Percentiles rank a stretch among this genome's conserved stretches.
phyloP scores from a whole-genome alignment of 53 echinoderm and acorn worm genomes.

The Henricia sp. region DNA sequence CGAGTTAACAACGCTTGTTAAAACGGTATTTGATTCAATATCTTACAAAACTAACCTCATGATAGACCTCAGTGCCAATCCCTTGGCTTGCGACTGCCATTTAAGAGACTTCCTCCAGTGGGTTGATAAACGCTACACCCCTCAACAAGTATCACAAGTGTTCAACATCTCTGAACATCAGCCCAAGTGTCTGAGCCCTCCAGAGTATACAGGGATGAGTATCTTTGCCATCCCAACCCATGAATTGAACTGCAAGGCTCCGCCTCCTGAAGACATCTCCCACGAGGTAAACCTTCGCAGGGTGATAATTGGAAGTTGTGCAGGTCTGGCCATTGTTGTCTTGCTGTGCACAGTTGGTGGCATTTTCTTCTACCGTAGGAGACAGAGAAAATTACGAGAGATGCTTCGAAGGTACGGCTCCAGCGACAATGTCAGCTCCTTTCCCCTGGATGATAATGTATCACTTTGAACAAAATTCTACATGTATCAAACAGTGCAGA shows the following conservation, averaged over 20 bases:
- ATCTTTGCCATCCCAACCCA: slow-evolving; percentile 54
- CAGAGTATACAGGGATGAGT: slow-evolving; percentile 9
- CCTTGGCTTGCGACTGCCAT: slow-evolving; percentile 74
- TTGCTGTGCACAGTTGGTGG: slow-evolving; percentile 18
- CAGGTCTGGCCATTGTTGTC: slow-evolving; percentile 25
- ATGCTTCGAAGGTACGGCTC: slow-evolving; percentile 20
- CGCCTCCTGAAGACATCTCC: slow-evolving; percentile 6
- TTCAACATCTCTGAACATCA: slow-evolving; percentile 42
- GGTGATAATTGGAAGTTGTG: slow-evolving; percentile 36
- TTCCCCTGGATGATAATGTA: slow-evolving; percentile 54
- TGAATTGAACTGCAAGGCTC: slow-evolving; percentile 28
- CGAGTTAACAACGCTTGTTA: slow-evolving; percentile 27
- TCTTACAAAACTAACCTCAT: neutral
- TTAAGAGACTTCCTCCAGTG: slow-evolving; percentile 34
- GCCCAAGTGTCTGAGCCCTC: slow-evolving; percentile 50
- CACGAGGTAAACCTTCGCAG: slow-evolving; percentile 14
- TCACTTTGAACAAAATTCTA: slow-evolving; percentile 14
- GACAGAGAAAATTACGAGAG: slow-evolving; percentile 26
- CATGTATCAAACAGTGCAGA: neutral
- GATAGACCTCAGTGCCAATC: slow-evolving; percentile 59
- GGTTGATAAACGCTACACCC: neutral
- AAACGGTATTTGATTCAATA: slow-evolving; percentile 20
- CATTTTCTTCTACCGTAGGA: slow-evolving; percentile 39
- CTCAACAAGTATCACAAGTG: slow-evolving; percentile 2
- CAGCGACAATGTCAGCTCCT: slow-evolving; percentile 14